Evolutionary conservation across 2,888 invertebrate genomes (phyloP).

Genomic region (Cephus pygmeus): DNA sequence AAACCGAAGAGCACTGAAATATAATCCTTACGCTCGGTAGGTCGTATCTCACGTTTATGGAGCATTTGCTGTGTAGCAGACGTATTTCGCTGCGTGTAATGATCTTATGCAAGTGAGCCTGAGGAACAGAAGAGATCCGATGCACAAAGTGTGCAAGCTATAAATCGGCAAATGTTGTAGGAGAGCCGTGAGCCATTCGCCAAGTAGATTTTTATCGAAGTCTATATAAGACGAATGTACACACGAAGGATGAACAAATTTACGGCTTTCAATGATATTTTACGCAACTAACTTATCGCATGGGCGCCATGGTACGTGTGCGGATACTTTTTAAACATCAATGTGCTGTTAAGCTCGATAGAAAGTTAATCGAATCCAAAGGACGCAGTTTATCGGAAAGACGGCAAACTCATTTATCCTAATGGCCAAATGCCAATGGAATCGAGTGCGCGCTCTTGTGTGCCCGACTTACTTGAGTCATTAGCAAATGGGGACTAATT

Average conservation of each 20-base stretch:
- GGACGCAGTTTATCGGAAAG: constrained; percentile 28
- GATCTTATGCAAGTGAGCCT: neutral
- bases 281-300: neutral
- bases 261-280: neutral
- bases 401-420: constrained; percentile 32
- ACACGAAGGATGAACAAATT: neutral
- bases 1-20: neutral
- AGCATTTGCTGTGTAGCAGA: neutral
- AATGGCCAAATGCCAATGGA: constrained; percentile 33
- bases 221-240: neutral
- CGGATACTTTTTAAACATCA: neutral
- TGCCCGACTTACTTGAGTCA: constrained; percentile 19
- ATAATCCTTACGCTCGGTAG: neutral
- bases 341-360: neutral
- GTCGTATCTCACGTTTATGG: neutral
- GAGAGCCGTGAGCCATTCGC: neutral
- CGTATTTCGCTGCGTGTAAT: neutral
- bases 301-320: neutral
- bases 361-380: constrained; percentile 20
- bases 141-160: neutral
- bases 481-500: constrained; percentile 49
- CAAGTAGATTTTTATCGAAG: neutral
- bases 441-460: constrained; percentile 11
- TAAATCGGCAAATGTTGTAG: neutral
- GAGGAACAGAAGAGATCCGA: neutral